A percentile compares a stretch with the other conserved stretches of the same genome.
phyloP scores from a whole-genome alignment of 1,140 invertebrate species.

The Zaprionus vittiger region DNA sequence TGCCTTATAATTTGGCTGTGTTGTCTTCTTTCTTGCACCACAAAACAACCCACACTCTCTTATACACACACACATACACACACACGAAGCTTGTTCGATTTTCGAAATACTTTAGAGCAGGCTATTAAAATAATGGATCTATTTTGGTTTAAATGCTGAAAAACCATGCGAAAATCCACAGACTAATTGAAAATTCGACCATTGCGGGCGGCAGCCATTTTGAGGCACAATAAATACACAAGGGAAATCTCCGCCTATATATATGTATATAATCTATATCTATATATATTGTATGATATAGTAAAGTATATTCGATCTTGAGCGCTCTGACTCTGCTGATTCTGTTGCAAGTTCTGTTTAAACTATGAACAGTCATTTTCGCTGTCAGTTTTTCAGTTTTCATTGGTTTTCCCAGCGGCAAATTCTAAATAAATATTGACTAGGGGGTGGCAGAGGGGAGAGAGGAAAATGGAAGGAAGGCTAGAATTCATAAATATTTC shows the following conservation, averaged over 20 bases:
- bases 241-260: neutral
- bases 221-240: conserved; percentile 33
- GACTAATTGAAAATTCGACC: conserved; percentile 44
- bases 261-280: neutral
- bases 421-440: conserved; percentile 48
- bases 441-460: too few species aligned
- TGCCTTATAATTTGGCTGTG: neutral
- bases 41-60: conserved; percentile 10
- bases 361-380: conserved; percentile 1
- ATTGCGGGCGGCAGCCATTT: conserved; percentile 56
- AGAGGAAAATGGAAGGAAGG: neutral
- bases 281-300: neutral
- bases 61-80: too few species aligned
- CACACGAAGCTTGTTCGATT: conserved; percentile 53
- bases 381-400: neutral
- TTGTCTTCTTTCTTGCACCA: conserved; percentile 9
- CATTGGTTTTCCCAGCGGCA: conserved; percentile 7
- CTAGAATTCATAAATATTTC: conserved; percentile 62
- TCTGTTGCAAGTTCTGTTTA: conserved; percentile 12
- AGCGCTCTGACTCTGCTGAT: neutral
- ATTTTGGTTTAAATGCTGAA: conserved; percentile 63
- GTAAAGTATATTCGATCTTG: neutral
- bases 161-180: conserved; percentile 34
- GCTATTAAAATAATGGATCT: conserved; percentile 82
- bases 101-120: conserved; percentile 78